Evolutionary conservation across 2,797 vertebrate genomes (phyloP), one percentile per base, ranked within the genome.

Genomic region (Mus minutoides): DNA sequence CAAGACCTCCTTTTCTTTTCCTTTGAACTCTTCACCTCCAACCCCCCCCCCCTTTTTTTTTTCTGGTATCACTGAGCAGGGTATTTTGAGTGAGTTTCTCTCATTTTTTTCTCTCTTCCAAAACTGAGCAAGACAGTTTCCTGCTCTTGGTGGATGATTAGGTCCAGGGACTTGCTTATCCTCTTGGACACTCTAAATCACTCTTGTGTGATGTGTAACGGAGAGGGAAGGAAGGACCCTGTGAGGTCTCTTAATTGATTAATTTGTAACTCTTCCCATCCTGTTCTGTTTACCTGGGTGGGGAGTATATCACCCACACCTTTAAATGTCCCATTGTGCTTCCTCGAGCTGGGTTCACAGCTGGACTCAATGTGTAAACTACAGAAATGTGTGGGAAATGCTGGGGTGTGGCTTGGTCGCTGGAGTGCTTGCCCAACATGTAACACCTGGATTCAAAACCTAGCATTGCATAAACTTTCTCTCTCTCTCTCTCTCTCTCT

Each of bases 41-140:
- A 49, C 2, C 16, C 37, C 34, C 58, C 34, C 43, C 2, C 16
- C 37, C 62, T 6, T 13, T 79, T 86, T 40, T 62, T 67, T 79
- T 86, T 40, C 80, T 31, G 43, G 49, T 52, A 40, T 49, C 64
- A 43, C 21, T 17, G 56, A 90, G 14, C 29, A 82, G 40, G 31
- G 2, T 78, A 67, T 91, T 95, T 90, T 88, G 71, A 89, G 79
- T 31, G 3, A 16, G 52, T 69, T 90, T 88, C 67, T 84, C 54
- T 89, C 26, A 2, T n/a, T 29, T 29, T 64, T 16, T 37, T 79
- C 54, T 22, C 54, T 40, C 21, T 94, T 46, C 56, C 21, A 73
- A 58, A 64, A 26, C 34, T 54, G 26, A 58, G 12, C 2, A 58
- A 12, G 60, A 67, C 14, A 46, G n/a, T 49, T 82, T 31, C 73